A percentile compares a stretch with the other conserved stretches of the same genome.
These are phyloP conservation scores for Laupala kohalensis DNA, from an alignment of 1,140 invertebrate genomes.

Conservation along the genomic window DNA sequence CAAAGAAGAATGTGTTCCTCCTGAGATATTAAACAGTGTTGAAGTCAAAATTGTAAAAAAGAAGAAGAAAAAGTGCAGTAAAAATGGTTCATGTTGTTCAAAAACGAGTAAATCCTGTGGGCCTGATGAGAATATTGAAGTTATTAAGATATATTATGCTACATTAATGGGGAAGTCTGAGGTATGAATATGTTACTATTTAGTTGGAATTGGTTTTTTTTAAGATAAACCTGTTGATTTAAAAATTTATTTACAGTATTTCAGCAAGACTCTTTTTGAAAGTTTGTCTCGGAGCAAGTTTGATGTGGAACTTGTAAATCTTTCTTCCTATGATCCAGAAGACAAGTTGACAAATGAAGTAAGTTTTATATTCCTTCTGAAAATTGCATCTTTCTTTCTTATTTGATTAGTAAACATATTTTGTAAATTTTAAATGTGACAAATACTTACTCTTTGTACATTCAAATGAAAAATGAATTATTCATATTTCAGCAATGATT, in stretches of 20 bases:
- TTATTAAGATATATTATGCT: slow-evolving; percentile 30
- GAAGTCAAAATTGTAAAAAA: neutral
- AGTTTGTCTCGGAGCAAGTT: slow-evolving; percentile 21
- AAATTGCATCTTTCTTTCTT: neutral
- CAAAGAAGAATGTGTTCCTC: neutral
- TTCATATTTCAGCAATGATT: neutral
- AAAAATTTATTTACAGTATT: neutral
- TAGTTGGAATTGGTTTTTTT: neutral
- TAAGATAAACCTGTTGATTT: neutral
- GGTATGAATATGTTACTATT: slow-evolving; percentile 21
- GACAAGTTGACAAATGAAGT: slow-evolving; percentile 27
- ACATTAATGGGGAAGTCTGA: slow-evolving; percentile 30
- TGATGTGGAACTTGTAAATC: slow-evolving; percentile 21
- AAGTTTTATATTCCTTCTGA: slow-evolving; percentile 4
- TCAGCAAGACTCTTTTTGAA: slow-evolving; percentile 1
- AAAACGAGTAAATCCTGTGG: slow-evolving; percentile 9
- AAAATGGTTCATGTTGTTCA: slow-evolving; percentile 7
- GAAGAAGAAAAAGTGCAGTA: slow-evolving; percentile 13
- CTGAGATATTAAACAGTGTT: neutral
- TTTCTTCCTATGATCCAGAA: slow-evolving; percentile 31
- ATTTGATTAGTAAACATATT: neutral
- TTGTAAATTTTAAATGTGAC: neutral
- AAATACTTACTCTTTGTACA: neutral
- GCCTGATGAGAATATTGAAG: slow-evolving; percentile 8
- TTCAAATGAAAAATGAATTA: neutral